Conservation (phyloP, 2,797 vertebrate genomes). For the Holocentrus rufus region DNA sequence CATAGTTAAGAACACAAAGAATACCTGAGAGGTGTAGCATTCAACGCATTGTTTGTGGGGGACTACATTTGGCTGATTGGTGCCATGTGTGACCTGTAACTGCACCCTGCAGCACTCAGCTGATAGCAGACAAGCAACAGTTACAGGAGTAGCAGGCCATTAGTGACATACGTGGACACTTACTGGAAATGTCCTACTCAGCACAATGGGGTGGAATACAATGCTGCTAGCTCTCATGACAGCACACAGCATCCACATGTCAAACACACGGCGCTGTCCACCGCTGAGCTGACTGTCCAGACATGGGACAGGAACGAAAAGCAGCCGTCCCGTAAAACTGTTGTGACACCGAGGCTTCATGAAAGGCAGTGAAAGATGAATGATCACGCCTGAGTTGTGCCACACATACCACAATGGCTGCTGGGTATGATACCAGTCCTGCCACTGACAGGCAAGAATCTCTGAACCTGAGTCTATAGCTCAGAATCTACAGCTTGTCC, state of each 20-base stretch:
- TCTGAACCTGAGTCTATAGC: not conserved
- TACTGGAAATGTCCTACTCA: constrained; percentile 56
- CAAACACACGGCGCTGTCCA: constrained; percentile 29
- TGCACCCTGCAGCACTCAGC: constrained; percentile 49
- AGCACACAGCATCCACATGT: constrained; percentile 49
- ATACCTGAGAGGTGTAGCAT: constrained; percentile 54
- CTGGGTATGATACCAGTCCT: not conserved
- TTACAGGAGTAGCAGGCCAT: constrained; percentile 47
- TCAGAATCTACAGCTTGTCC: not conserved
- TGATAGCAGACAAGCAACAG: constrained; percentile 25
- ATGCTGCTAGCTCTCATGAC: constrained; percentile 49
- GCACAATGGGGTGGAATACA: constrained; percentile 61
- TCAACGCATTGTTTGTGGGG: constrained; percentile 22
- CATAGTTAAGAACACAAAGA: constrained; percentile 44
- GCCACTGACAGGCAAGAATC: not conserved
- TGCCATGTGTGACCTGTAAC: constrained; percentile 62
- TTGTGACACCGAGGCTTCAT: constrained; percentile 53
- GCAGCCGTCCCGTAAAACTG: constrained; percentile 24
- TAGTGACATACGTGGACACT: constrained; percentile 61
- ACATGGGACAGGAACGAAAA: constrained; percentile 27
- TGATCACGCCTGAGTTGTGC: constrained; percentile 45
- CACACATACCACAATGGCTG: constrained; percentile 7
- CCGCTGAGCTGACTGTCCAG: constrained; percentile 27
- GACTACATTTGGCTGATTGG: constrained; percentile 65
- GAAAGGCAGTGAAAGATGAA: constrained; percentile 29